Evolutionary conservation across 2,888 invertebrate genomes (phyloP), one percentile per base, ranked within the genome.

Genomic region (Callyntrura guangdongensis): DNA sequence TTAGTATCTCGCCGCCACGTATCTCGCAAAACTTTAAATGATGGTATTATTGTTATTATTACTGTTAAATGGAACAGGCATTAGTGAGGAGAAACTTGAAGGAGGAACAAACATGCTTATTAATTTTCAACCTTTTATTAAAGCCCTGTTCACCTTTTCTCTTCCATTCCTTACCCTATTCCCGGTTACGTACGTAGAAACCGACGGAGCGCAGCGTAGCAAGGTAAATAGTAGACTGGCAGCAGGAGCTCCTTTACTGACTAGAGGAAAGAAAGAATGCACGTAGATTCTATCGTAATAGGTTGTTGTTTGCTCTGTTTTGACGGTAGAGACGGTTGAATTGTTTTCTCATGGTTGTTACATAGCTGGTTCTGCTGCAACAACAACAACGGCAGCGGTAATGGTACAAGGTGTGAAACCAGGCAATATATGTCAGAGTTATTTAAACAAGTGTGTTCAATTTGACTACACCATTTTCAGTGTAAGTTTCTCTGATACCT

Each of bases 371-470:
- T 4, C 36, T 36, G 9, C 20, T 17, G 20, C 17, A 61, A 61
- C 17, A 61, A 9, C 8, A 61, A 61, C n/a, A n/a, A n/a, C n/a
- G 6, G 36, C 3, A 36, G 36, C 36, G 6, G 36, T 2, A 36
- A 36, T 36, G 6, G 45, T 22, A 36, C 56, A 77, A 79, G 79
- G 79, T 86, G 86, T 79, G 67, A 86, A 86, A 86, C 27, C 67
- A 72, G 36, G 86, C 53, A 86, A 86, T 86, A 86, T 86, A 45
- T 86, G 86, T 86, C 86, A 79, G 79, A 86, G 64, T 86, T 86
- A 86, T 86, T 86, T 86, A 86, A 86, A 79, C 86, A 86, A 79
- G 86, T 64, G 74, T 86, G 36, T 79, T 79, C 64, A 79, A 79
- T 86, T 86, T 61, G 64, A 72, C 67, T 77, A 20, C 17, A 1